A percentile compares a stretch with the other conserved stretches of the same genome.
Evolutionary conservation across 2,797 vertebrate species (phyloP).

Genomic region (Cottoperca gobio): DNA sequence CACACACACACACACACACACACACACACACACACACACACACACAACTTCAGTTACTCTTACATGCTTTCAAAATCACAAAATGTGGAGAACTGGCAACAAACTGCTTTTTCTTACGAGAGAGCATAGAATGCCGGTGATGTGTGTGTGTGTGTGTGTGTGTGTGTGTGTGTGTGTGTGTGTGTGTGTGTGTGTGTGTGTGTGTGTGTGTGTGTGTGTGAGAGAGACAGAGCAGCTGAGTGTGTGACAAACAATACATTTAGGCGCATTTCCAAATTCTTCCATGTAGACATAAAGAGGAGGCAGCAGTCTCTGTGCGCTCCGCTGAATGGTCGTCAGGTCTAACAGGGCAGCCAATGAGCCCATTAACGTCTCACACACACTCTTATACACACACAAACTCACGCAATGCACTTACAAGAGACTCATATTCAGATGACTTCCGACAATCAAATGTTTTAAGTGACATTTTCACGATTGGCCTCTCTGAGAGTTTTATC

Average conservation of each 20-base stretch:
- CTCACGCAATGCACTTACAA: not conserved
- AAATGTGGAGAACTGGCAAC: not conserved
- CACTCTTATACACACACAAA: not conserved
- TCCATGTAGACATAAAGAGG: conserved; percentile 12
- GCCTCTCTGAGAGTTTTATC: conserved; percentile 26
- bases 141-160: no score
- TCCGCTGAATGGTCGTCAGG: conserved; percentile 10
- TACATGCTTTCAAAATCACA: conserved; percentile 19
- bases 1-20: conserved; percentile 11
- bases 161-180: not conserved
- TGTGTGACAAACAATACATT: conserved; percentile 22
- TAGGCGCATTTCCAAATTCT: conserved; percentile 3
- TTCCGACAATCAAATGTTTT: conserved; percentile 33
- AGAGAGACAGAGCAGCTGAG: not conserved
- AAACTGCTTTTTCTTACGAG: not conserved
- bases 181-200: not conserved
- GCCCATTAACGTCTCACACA: conserved; percentile 21
- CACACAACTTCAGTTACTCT: not conserved
- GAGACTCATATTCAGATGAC: conserved; percentile 11
- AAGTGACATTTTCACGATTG: conserved; percentile 22
- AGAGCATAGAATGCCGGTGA: not conserved
- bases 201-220: not conserved
- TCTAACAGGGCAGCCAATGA: conserved; percentile 29
- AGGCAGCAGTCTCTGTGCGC: not conserved
- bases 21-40: not conserved